phyloP scores from a whole-genome alignment of 2,797 vertebrate species.

The Eulemur albifrons region DNA sequence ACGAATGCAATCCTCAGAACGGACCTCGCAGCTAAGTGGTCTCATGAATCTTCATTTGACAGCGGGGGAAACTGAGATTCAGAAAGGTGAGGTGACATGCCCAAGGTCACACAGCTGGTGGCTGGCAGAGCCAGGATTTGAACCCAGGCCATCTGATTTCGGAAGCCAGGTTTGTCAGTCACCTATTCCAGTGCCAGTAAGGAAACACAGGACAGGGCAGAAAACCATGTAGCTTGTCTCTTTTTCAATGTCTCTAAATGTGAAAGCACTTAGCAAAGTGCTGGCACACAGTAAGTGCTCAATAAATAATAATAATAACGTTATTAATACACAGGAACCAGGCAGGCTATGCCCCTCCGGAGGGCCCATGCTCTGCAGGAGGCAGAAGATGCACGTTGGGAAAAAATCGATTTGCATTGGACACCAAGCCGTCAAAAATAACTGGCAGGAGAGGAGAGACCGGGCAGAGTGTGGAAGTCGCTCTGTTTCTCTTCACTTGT shows the following conservation, averaged over 20 bases:
- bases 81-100: not conserved
- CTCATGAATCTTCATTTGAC: not conserved
- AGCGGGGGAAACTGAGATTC: not conserved
- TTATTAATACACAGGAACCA: too few species aligned
- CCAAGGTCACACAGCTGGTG: not conserved
- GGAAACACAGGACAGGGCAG: not conserved
- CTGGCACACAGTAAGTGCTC: not conserved
- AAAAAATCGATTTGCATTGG: not conserved
- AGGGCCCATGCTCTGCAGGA: not conserved
- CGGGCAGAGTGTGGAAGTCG: not conserved
- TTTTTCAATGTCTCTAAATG: not conserved
- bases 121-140: not conserved
- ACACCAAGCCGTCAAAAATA: not conserved
- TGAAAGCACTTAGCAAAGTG: not conserved
- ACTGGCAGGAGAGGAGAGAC: not conserved
- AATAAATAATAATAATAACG: not conserved
- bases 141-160: not conserved
- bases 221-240: not conserved
- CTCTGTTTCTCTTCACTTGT: not conserved
- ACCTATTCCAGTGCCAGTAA: too few species aligned
- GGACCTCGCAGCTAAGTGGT: not conserved
- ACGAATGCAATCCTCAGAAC: accelerated
- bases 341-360: not conserved
- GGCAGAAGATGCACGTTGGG: not conserved
- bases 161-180: not conserved